Evolutionary conservation across 2,888 invertebrate species (phyloP), one percentile per base, ranked within the genome.

Genomic region (Drosophila cracens): DNA sequence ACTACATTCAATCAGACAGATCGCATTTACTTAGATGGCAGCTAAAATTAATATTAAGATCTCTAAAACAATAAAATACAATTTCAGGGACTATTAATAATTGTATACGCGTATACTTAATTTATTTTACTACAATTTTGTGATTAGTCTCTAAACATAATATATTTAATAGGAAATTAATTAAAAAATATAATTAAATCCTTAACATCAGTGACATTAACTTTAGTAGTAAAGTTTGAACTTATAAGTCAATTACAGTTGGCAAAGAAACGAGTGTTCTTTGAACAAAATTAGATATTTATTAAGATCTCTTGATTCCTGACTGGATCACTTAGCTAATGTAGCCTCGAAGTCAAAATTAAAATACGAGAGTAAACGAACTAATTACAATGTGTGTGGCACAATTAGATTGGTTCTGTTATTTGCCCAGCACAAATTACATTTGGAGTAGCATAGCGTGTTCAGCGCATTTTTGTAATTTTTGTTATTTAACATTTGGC

Each of bases 381-480:
- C 52, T 54, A 29, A 65, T 57, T 53, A 27, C 59, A 71, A 64
- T 66, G 53, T 40, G 61, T 49, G 48, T 57, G 27, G 10, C 40
- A 27, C 60, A 75, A 78, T 79, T 63, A 61, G 72, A 78, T 75
- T 75, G 63, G 73, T 76, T 68, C 61, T 73, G 76, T 65, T 72
- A 58, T 57, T 72, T 48, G 72, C 51, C 40, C 59, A 53, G 40
- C 52, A 21, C 54, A 75, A 71, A 76, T 74, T 71, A 67, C 71
- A 71, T 67, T 77, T 61, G 13, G 43, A 63, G 74, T 67, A 57
- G 60, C 69, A 73, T 38, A 56, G 52, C 21, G 16, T 52, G 16
- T 68, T 51, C 61, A 62, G 68, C 54, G 67, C 38, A 51, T 60
- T 52, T 33, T 21, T 21, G 21, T 13, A 0, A 46, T 63, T 62